These are phyloP conservation scores for Castor canadensis DNA, from an alignment of 2,113 vertebrate genomes.

Conservation along the genomic window DNA sequence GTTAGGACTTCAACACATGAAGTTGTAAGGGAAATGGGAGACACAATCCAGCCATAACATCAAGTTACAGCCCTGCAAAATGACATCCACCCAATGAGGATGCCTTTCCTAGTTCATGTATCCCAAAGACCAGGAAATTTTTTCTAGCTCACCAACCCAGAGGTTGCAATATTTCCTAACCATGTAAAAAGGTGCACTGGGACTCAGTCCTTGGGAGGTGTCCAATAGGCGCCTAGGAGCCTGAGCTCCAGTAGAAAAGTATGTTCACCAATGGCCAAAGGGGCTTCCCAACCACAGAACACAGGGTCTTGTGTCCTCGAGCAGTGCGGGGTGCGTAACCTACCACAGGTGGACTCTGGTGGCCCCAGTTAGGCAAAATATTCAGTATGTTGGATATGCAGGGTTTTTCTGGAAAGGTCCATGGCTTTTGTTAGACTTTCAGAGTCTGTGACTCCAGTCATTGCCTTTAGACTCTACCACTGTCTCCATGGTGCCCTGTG, in stretches of 20 bases:
- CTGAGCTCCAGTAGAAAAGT: neutral
- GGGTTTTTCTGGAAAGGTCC: neutral
- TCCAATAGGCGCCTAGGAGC: neutral
- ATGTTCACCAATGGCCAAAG: neutral
- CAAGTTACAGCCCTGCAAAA: neutral
- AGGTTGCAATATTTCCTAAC: neutral
- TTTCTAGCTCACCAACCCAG: neutral
- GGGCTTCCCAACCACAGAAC: no score
- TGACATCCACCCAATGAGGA: accelerated
- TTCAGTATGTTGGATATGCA: neutral
- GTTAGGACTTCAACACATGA: neutral
- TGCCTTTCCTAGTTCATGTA: neutral
- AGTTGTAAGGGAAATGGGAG: neutral
- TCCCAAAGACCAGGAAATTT: neutral
- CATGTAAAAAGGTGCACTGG: neutral
- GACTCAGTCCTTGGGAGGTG: neutral
- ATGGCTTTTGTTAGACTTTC: neutral
- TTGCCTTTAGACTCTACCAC: neutral
- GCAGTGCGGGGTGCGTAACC: neutral
- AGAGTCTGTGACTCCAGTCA: neutral
- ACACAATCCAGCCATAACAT: no score
- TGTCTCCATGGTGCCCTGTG: neutral
- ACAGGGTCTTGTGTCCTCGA: neutral
- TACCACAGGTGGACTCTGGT: neutral
- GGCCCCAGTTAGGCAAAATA: neutral